phyloP scores from a whole-genome alignment of 2,113 vertebrate genomes.

The Bubalus kerabau region DNA sequence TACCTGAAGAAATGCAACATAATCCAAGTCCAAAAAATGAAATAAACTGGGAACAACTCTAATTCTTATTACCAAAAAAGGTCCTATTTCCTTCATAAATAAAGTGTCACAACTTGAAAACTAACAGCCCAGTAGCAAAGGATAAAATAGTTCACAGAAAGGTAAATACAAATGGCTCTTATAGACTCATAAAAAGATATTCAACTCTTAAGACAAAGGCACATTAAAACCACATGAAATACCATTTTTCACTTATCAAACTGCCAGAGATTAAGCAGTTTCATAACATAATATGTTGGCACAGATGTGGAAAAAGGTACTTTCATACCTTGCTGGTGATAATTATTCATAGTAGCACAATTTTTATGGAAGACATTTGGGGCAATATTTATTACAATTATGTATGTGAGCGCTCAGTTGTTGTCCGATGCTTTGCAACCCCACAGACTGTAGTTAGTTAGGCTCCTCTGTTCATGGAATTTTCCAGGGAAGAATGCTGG shows the following conservation, averaged over 20 bases:
- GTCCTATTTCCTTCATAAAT: neutral
- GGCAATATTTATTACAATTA: neutral
- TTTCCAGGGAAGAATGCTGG: neutral
- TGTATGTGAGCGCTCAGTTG: neutral
- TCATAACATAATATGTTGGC: neutral
- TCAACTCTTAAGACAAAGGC: neutral
- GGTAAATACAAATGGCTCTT: neutral
- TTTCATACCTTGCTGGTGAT: neutral
- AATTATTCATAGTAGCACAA: neutral
- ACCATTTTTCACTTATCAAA: neutral
- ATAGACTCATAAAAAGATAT: neutral
- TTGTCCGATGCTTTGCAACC: neutral
- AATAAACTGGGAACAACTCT: neutral
- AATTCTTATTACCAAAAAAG: neutral
- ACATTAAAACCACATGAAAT: conserved; percentile 23
- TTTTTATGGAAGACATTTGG: neutral
- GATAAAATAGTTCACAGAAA: neutral
- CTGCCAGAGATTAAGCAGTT: neutral
- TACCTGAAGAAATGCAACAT: neutral
- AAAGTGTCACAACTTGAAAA: neutral
- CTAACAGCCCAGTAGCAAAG: neutral
- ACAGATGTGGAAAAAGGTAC: neutral
- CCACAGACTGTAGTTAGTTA: neutral
- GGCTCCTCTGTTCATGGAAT: neutral
- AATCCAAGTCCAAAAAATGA: conserved; percentile 3